Evolutionary conservation across 1,140 invertebrate species (phyloP).

Genomic region (Calosoma granatense): DNA sequence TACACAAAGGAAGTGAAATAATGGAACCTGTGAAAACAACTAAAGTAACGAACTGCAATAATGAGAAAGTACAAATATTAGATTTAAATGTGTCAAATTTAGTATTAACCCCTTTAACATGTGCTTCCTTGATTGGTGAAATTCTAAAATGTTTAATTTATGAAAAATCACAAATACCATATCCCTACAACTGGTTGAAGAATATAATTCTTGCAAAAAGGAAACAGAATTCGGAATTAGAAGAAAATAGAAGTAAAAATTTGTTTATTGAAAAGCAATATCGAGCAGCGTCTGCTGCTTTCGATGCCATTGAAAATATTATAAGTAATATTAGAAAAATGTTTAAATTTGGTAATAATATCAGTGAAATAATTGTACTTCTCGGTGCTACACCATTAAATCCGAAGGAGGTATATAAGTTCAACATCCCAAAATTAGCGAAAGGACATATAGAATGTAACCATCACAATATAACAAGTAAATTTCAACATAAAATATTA

Average conservation of each 20-base stretch:
- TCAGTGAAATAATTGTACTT: constrained; percentile 17
- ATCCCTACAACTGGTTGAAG: constrained; percentile 18
- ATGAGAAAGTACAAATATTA: background rate
- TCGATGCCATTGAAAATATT: constrained; percentile 16
- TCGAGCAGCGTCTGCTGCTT: constrained; percentile 13
- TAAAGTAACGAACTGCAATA: background rate
- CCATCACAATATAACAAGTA: constrained; percentile 13
- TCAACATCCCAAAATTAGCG: constrained; percentile 13
- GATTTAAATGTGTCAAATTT: constrained; percentile 11
- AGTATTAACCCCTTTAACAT: constrained; percentile 16
- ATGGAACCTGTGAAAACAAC: background rate
- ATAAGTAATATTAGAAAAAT: constrained; percentile 11
- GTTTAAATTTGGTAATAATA: constrained; percentile 11
- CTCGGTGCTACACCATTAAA: constrained; percentile 16
- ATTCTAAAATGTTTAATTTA: constrained; percentile 18
- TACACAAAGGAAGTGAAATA: too few relatives aligned
- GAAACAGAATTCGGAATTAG: background rate
- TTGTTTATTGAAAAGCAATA: constrained; percentile 14
- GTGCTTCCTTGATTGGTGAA: constrained; percentile 15
- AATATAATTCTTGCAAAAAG: constrained; percentile 13
- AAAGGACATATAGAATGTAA: constrained; percentile 14
- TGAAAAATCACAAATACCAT: constrained; percentile 20
- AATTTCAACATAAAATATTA: constrained; percentile 18
- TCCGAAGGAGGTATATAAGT: constrained; percentile 17
- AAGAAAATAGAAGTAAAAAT: constrained; percentile 10